Conservation (phyloP, 2,797 vertebrate genomes). For the Sternarchorhynchus goeldii region DNA sequence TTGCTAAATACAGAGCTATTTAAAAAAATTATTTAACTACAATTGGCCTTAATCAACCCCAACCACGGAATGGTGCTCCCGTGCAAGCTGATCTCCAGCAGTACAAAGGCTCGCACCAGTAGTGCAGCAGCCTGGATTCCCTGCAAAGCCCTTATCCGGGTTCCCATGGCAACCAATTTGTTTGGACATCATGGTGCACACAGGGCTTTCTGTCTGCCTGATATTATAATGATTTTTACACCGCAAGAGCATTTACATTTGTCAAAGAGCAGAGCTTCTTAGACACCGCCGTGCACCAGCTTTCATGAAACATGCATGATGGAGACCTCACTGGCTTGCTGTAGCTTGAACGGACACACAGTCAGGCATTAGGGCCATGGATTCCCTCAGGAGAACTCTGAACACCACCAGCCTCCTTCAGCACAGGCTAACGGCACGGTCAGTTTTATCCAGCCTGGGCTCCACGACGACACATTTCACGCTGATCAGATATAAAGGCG, state of each 20-base stretch:
- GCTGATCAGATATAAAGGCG: background rate
- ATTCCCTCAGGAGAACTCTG: constrained; percentile 50
- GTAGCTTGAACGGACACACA: constrained; percentile 47
- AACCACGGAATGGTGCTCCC: background rate
- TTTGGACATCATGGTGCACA: constrained; percentile 48
- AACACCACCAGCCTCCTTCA: constrained; percentile 30
- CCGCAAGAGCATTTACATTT: constrained; percentile 57
- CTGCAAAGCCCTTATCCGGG: constrained; percentile 32
- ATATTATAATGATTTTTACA: constrained; percentile 45
- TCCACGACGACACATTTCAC: constrained; percentile 13
- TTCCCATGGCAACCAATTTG: constrained; percentile 65
- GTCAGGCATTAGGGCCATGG: constrained; percentile 56
- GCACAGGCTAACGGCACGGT: constrained; percentile 7
- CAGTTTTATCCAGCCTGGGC: constrained; percentile 8
- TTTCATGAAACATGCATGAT: constrained; percentile 60
- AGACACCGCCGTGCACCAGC: constrained; percentile 24
- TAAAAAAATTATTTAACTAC: background rate
- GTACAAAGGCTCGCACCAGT: background rate
- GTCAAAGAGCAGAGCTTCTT: constrained; percentile 48
- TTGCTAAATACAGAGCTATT: too few species aligned
- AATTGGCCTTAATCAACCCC: background rate
- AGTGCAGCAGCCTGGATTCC: constrained; percentile 28
- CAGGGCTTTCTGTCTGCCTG: constrained; percentile 12
- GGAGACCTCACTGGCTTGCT: constrained; percentile 47
- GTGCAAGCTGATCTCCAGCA: background rate